A percentile compares a stretch with the other conserved stretches of the same genome.
Evolutionary conservation across 2,113 vertebrate genomes (phyloP).

Genomic region (Isichthys henryi): DNA sequence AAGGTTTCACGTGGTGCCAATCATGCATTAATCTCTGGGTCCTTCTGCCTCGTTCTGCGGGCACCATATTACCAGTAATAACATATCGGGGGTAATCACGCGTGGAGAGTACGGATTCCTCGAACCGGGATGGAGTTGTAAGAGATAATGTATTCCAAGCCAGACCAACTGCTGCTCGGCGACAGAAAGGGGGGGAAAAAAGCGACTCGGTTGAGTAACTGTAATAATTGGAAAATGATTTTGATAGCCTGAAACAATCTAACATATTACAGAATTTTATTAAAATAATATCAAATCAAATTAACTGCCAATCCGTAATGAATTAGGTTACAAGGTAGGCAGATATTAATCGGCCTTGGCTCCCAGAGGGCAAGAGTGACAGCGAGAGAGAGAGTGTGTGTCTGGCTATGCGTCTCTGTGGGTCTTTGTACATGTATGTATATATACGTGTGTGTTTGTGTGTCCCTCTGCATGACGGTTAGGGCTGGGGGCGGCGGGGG

Average conservation of each 20-base stretch:
- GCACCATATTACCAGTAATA: constrained; percentile 64
- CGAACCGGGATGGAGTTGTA: constrained; percentile 80
- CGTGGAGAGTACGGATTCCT: constrained; percentile 66
- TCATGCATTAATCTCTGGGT: constrained; percentile 48
- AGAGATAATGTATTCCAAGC: constrained; percentile 89
- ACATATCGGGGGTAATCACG: constrained; percentile 79
- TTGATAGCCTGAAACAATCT: constrained; percentile 99
- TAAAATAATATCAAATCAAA: constrained; percentile 99
- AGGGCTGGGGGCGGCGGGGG: background rate
- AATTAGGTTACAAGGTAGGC: constrained; percentile 99
- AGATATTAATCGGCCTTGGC: constrained; percentile 97
- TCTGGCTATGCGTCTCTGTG: background rate
- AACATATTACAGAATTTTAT: constrained; percentile 99
- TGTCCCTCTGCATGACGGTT: background rate
- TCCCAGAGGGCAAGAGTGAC: constrained; percentile 77
- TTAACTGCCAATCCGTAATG: constrained; percentile 99
- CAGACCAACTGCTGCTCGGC: constrained; percentile 84
- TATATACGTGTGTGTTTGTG: background rate
- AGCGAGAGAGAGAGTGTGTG: constrained; percentile 65
- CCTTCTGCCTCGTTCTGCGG: constrained; percentile 48
- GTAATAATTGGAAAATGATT: constrained; percentile 99
- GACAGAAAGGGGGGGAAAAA: constrained; percentile 48
- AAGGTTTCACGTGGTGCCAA: constrained; percentile 54
- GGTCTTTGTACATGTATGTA: constrained; percentile 1
- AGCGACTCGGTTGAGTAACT: constrained; percentile 94